Evolutionary conservation across 2,888 invertebrate genomes (phyloP).

Genomic region (Caenorhabditis parvicauda): DNA sequence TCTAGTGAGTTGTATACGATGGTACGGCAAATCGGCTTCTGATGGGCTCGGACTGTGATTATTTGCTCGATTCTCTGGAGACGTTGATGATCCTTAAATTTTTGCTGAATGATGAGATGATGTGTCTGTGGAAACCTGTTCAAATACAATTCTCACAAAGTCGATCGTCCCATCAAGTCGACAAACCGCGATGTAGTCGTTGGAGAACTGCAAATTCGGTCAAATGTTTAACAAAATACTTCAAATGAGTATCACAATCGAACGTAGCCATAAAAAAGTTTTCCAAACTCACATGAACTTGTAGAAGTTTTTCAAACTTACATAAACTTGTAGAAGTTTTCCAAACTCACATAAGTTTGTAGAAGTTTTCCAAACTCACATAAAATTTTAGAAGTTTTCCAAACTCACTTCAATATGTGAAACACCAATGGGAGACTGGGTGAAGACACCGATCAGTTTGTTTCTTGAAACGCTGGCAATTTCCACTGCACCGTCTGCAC

Average conservation of each 20-base stretch:
- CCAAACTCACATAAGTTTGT: too few relatives aligned
- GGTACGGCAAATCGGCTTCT: slow-evolving; percentile 34
- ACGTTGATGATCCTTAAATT: too few relatives aligned
- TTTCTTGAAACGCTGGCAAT: slow-evolving; percentile 31
- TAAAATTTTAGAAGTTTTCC: too few relatives aligned
- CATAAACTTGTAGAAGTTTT: not conserved
- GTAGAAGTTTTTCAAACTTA: not conserved
- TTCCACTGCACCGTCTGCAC: slow-evolving; percentile 52
- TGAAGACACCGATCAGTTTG: slow-evolving; percentile 36
- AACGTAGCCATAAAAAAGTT: not conserved
- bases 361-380: too few relatives aligned
- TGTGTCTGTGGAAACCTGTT: too few relatives aligned
- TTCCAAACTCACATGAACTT: slow-evolving; percentile 2
- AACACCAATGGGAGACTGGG: slow-evolving; percentile 20
- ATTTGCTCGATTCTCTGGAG: slow-evolving; percentile 22
- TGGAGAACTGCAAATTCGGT: slow-evolving; percentile 18
- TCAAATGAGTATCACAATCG: not conserved
- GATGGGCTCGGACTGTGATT: slow-evolving; percentile 30
- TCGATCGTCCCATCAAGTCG: slow-evolving; percentile 52
- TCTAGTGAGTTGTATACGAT: slow-evolving; percentile 9
- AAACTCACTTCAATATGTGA: slow-evolving; percentile 24
- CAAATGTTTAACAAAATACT: too few relatives aligned
- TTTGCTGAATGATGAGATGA: too few relatives aligned
- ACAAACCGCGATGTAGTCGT: slow-evolving; percentile 38
- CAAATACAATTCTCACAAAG: slow-evolving; percentile 32